Conservation (phyloP, 2,113 vertebrate species). For the Platichthys flesus region DNA sequence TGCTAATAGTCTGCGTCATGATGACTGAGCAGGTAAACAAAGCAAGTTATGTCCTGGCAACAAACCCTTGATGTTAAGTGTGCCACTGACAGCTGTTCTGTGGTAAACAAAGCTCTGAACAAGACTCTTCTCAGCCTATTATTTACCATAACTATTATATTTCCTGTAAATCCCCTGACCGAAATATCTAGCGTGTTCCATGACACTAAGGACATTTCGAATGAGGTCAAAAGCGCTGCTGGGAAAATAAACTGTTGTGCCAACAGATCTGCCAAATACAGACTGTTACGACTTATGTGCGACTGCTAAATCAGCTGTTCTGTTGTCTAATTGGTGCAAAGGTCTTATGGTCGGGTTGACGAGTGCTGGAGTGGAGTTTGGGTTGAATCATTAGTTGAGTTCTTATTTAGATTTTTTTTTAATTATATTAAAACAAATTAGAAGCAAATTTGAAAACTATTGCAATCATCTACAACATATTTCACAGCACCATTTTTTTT, state of each 20-base stretch:
- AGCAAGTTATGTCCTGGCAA: background rate
- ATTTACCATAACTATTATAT: background rate
- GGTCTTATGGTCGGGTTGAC: background rate
- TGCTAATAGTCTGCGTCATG: background rate
- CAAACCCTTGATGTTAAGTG: background rate
- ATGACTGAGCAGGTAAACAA: background rate
- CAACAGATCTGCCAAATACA: conserved; percentile 6
- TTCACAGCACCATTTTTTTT: background rate
- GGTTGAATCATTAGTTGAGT: background rate
- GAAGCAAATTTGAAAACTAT: too few species aligned
- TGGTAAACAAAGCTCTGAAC: background rate
- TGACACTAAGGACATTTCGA: background rate
- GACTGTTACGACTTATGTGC: background rate
- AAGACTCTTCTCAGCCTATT: background rate
- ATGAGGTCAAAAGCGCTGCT: conserved; percentile 3
- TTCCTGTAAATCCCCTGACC: background rate
- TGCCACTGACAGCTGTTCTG: conserved; percentile 11
- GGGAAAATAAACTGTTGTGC: conserved; percentile 10
- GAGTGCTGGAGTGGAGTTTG: background rate
- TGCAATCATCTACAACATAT: background rate
- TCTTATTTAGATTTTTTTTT: background rate
- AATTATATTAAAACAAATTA: too few species aligned
- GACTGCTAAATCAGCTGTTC: conserved; percentile 21
- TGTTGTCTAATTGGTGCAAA: background rate
- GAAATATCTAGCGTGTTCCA: conserved; percentile 1